phyloP scores from a whole-genome alignment of 1,140 invertebrate species.

The Drosophila novamexicana region DNA sequence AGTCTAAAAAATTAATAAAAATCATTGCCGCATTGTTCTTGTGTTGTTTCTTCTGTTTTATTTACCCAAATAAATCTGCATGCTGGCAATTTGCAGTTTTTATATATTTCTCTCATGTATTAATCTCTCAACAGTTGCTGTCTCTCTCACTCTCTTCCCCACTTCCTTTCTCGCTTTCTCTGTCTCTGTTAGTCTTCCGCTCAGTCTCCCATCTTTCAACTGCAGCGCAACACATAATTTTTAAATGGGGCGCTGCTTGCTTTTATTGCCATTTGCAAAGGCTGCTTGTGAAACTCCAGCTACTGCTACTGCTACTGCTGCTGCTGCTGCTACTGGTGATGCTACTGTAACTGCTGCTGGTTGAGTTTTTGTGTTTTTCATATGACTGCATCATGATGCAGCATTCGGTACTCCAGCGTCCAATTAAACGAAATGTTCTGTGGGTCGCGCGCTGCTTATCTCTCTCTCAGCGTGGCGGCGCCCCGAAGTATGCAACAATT shows the following conservation, averaged over 20 bases:
- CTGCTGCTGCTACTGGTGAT: background rate
- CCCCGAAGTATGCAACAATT: slow-evolving; percentile 78
- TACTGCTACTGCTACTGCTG: slow-evolving; percentile 4
- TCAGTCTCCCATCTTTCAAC: slow-evolving; percentile 10
- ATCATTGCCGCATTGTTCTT: slow-evolving; percentile 12
- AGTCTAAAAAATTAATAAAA: slow-evolving; percentile 24
- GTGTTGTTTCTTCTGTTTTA: slow-evolving; percentile 1
- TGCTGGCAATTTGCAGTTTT: slow-evolving; percentile 37
- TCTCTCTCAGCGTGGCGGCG: slow-evolving; percentile 42
- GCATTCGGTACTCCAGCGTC: slow-evolving; percentile 75
- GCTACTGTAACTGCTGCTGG: slow-evolving; percentile 1
- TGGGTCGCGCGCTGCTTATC: slow-evolving; percentile 42
- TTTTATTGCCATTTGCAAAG: slow-evolving; percentile 46
- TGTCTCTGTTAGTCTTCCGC: background rate
- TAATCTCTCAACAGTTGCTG: slow-evolving; percentile 24
- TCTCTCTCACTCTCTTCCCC: background rate
- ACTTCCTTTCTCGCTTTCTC: background rate
- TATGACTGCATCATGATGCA: slow-evolving; percentile 79
- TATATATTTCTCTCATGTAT: slow-evolving; percentile 30
- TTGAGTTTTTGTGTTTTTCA: slow-evolving; percentile 38
- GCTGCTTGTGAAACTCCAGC: background rate
- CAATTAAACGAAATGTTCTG: slow-evolving; percentile 81
- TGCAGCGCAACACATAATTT: slow-evolving; percentile 49
- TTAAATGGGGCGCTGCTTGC: slow-evolving; percentile 53
- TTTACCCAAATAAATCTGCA: slow-evolving; percentile 32